Evolutionary conservation across 2,888 invertebrate genomes (phyloP).

Genomic region (Eubasilissa splendida): DNA sequence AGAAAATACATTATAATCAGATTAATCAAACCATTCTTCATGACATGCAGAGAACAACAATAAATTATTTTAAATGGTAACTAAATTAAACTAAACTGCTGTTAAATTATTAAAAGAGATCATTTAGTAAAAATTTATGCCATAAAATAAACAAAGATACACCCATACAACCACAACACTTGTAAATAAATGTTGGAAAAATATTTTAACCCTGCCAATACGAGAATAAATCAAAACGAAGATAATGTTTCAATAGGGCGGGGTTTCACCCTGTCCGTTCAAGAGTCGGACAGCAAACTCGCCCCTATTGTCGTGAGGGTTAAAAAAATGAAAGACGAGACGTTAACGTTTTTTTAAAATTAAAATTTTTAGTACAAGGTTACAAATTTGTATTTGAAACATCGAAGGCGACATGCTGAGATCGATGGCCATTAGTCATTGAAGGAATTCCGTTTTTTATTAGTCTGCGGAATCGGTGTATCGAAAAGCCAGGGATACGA

Average conservation of each 20-base stretch:
- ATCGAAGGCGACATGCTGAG: conserved; percentile 56
- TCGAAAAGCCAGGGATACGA: conserved; percentile 25
- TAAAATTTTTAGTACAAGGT: conserved; percentile 18
- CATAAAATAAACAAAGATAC: conserved; percentile 47
- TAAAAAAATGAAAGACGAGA: background rate
- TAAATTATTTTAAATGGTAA: conserved; percentile 5
- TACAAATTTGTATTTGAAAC: conserved; percentile 55
- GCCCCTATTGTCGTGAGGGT: conserved; percentile 8
- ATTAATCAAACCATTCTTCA: too few relatives aligned
- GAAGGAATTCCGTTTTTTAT: conserved; percentile 46
- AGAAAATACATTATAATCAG: too few relatives aligned
- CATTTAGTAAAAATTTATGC: conserved; percentile 33
- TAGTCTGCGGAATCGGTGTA: conserved; percentile 11
- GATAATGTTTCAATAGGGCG: conserved; percentile 1
- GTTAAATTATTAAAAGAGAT: conserved; percentile 11
- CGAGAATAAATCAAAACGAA: conserved; percentile 41
- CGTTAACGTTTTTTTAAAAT: background rate
- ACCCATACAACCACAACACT: conserved; percentile 26
- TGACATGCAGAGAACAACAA: background rate
- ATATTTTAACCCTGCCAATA: conserved; percentile 5
- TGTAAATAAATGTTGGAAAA: conserved; percentile 19
- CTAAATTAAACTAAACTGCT: background rate
- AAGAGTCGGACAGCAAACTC: conserved; percentile 27
- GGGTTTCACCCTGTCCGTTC: conserved; percentile 16
- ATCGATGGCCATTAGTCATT: conserved; percentile 55